Conservation (phyloP, 2,888 invertebrate species). For the Mayetiola destructor region DNA sequence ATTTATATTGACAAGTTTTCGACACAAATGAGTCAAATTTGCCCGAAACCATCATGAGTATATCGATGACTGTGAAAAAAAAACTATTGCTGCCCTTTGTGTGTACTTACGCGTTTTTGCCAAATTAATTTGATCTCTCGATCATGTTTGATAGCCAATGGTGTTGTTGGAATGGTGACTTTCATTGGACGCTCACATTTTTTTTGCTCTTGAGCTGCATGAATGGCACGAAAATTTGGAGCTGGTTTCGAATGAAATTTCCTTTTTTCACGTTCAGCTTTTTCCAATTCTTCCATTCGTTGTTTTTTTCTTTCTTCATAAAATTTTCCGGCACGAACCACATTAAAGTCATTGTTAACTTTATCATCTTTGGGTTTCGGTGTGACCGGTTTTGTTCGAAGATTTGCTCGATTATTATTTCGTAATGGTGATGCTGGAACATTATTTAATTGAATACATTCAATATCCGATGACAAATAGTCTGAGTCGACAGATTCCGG, state of each 20-base stretch:
- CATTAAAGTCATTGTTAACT: background rate
- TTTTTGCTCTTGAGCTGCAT: background rate
- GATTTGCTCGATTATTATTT: background rate
- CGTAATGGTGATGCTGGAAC: background rate
- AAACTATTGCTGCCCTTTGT: no score
- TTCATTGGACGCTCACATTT: background rate
- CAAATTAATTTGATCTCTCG: no score
- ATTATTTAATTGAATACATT: background rate
- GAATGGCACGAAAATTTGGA: slow-evolving; percentile 4
- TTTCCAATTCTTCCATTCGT: background rate
- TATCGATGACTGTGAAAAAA: no score
- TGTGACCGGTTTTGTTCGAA: background rate
- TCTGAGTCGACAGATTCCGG: background rate
- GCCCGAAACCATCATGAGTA: no score
- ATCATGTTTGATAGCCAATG: background rate
- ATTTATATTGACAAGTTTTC: no score
- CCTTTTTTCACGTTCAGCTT: background rate
- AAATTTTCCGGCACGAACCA: background rate
- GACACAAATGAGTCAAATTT: background rate
- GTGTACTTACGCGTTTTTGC: no score
- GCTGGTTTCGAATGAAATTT: background rate
- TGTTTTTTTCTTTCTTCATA: background rate
- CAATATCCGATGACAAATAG: background rate
- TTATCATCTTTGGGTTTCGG: background rate
- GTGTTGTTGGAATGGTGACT: background rate